Conservation (phyloP, 2,113 vertebrate genomes). For the Spermophilus dauricus region DNA sequence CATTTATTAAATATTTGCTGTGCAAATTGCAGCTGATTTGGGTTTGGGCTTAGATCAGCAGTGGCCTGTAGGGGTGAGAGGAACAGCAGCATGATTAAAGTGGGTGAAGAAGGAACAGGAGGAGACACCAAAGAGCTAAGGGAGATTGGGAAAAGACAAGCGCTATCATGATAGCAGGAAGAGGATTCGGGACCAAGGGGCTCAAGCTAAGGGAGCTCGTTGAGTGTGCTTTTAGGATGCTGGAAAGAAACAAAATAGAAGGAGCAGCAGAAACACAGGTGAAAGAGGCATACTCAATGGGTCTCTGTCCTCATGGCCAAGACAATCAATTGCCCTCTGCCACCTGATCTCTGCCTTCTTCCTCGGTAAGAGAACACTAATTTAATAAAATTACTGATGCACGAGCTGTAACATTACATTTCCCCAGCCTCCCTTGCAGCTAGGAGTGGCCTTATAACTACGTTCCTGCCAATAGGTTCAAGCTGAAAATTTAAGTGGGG, state of each 20-base stretch:
- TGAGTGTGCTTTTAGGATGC: not conserved
- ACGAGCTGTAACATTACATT: not conserved
- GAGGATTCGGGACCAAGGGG: not conserved
- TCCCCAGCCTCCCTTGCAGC: not conserved
- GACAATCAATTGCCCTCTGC: not conserved
- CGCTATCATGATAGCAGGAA: not conserved
- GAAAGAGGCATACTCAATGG: not conserved
- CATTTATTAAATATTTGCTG: not conserved
- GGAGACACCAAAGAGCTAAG: not conserved
- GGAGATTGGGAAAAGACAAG: not conserved
- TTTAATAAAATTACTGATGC: not conserved
- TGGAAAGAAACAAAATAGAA: not conserved
- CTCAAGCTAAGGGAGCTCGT: not conserved
- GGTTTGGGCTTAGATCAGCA: not conserved
- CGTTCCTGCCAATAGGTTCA: not conserved
- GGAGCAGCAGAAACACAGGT: not conserved
- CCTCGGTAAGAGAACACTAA: not conserved
- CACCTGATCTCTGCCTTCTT: not conserved
- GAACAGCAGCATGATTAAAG: not conserved
- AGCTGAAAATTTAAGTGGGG: slow-evolving; percentile 17
- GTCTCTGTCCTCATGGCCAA: not conserved
- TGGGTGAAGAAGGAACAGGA: not conserved
- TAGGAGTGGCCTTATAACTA: not conserved
- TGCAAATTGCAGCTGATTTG: not conserved
- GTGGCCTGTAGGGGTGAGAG: not conserved